These are phyloP conservation scores for Ernsta delagoae DNA, from an alignment of 2,888 invertebrate genomes.

Conservation along the genomic window DNA sequence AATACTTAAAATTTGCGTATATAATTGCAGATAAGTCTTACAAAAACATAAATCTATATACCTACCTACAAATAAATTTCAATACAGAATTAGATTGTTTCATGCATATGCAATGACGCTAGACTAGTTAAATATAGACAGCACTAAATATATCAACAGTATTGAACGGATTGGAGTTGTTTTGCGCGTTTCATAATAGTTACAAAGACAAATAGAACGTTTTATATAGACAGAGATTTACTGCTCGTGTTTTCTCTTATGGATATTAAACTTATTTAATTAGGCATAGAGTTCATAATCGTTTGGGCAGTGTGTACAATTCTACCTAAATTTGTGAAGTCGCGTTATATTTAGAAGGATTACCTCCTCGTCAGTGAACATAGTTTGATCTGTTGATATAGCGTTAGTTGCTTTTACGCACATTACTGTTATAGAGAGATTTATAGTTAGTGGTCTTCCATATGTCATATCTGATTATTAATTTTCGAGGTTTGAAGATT, in stretches of 20 bases:
- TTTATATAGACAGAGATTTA: constrained; percentile 36
- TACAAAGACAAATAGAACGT: constrained; percentile 36
- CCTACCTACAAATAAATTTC: not conserved
- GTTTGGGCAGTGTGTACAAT: not conserved
- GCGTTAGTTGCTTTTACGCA: constrained; percentile 10
- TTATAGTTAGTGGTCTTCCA: not conserved
- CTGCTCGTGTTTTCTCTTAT: constrained; percentile 12
- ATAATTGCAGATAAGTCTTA: too few relatives aligned
- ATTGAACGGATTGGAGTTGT: constrained; percentile 34
- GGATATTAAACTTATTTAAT: constrained; percentile 7
- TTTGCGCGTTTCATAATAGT: constrained; percentile 35
- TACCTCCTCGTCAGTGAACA: constrained; percentile 27
- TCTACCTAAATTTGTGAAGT: constrained; percentile 27
- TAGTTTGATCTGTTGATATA: constrained; percentile 27
- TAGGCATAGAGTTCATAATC: constrained; percentile 9
- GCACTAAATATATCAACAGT: constrained; percentile 36
- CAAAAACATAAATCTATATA: too few relatives aligned
- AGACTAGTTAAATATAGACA: constrained; percentile 22
- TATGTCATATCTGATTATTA: too few relatives aligned
- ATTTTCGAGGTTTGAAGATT: too few relatives aligned
- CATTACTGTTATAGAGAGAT: not conserved
- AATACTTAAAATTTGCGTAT: too few relatives aligned
- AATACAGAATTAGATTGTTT: constrained; percentile 14
- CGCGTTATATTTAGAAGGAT: constrained; percentile 36
- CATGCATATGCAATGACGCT: constrained; percentile 21